These are phyloP conservation scores for Ooceraea biroi DNA, from an alignment of 1,140 invertebrate genomes.

Conservation along the genomic window DNA sequence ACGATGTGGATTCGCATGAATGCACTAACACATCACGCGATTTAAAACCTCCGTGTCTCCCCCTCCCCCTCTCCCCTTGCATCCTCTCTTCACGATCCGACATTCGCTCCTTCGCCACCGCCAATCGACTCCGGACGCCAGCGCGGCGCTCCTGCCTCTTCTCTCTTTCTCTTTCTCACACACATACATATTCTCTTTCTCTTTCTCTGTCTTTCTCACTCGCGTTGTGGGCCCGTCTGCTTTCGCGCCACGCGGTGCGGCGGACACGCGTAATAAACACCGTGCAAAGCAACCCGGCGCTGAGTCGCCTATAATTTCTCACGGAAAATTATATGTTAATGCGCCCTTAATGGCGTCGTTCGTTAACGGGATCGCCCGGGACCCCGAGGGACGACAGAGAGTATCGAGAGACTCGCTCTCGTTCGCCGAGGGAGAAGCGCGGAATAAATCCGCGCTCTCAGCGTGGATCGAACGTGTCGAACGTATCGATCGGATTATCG, in stretches of 20 bases:
- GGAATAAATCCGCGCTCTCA: constrained; percentile 41
- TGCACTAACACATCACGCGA: constrained; percentile 78
- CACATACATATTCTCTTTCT: too few species aligned
- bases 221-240: constrained; percentile 12
- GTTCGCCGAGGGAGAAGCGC: constrained; percentile 56
- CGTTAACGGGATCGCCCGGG: constrained; percentile 73
- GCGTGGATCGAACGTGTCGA: background rate
- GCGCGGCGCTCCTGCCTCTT: constrained; percentile 33
- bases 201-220: constrained; percentile 15
- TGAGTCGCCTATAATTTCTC: constrained; percentile 77
- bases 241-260: constrained; percentile 34
- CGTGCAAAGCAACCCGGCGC: constrained; percentile 72
- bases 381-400: constrained; percentile 60
- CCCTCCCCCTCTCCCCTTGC: background rate
- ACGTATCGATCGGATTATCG: too few species aligned
- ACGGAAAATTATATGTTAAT: constrained; percentile 78
- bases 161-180: constrained; percentile 29
- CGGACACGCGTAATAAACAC: constrained; percentile 76
- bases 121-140: constrained; percentile 57
- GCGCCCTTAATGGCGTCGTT: constrained; percentile 77
- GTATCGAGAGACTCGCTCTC: constrained; percentile 52
- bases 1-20: constrained; percentile 74
- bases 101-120: constrained; percentile 37
- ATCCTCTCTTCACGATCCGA: constrained; percentile 11
- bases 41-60: constrained; percentile 79